A percentile compares a stretch with the other conserved stretches of the same genome.
These are phyloP conservation scores for Otis tarda DNA, from an alignment of 2,113 vertebrate species.

Conservation along the genomic window DNA sequence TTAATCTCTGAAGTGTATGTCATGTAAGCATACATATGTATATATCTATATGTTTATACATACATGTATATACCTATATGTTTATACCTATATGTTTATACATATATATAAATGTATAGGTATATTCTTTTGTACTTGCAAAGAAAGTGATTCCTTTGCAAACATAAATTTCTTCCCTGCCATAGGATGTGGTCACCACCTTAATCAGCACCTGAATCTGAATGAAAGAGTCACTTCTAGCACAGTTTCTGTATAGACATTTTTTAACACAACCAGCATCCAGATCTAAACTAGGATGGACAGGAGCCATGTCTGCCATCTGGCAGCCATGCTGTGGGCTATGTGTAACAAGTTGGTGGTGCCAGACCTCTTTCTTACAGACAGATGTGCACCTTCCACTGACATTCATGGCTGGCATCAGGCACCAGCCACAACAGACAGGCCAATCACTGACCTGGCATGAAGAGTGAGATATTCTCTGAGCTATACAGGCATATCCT, in stretches of 20 bases:
- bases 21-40: neutral
- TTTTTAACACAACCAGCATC: neutral
- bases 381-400: neutral
- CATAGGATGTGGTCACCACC: too few species aligned
- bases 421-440: neutral
- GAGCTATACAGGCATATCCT: accelerated
- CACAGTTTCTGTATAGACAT: neutral
- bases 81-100: neutral
- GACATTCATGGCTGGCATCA: neutral
- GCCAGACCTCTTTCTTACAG: neutral
- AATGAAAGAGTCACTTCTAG: neutral
- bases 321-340: neutral
- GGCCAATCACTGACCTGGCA: neutral
- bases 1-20: neutral
- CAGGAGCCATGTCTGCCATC: neutral
- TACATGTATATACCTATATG: neutral
- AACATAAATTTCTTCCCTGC: neutral
- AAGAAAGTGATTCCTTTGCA: neutral
- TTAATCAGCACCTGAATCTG: neutral
- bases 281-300: neutral
- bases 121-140: neutral
- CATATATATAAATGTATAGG: neutral
- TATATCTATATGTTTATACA: neutral
- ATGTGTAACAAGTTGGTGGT: neutral
- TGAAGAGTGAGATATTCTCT: accelerated